Evolutionary conservation across 2,888 invertebrate species (phyloP).

Genomic region (Erannis defoliaria): DNA sequence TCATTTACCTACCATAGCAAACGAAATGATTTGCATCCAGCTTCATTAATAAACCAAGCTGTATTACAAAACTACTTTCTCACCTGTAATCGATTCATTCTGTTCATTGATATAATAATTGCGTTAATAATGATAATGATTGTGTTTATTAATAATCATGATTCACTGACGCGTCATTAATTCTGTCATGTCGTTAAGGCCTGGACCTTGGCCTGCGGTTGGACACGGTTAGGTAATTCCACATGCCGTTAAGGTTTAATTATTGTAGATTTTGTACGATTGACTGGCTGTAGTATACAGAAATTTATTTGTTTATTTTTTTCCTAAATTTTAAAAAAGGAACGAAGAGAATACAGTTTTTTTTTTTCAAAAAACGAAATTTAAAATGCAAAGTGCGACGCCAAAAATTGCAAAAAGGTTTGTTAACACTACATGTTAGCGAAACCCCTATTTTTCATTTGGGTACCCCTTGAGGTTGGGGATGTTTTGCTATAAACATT

Average conservation of each 20-base stretch:
- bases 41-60: slow-evolving; percentile 9
- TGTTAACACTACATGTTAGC: no score
- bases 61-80: slow-evolving; percentile 34
- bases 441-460: no score
- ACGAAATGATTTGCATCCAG: slow-evolving; percentile 25
- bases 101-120: slow-evolving; percentile 49
- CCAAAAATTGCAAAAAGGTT: no score
- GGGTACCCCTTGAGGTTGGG: no score
- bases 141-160: slow-evolving; percentile 49
- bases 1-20: slow-evolving; percentile 21
- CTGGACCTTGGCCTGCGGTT: slow-evolving; percentile 41
- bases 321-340: no score
- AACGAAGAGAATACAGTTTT: no score
- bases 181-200: slow-evolving; percentile 48
- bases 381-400: no score
- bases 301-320: background rate
- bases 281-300: background rate
- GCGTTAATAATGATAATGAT: slow-evolving; percentile 42
- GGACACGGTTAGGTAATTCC: slow-evolving; percentile 23
- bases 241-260: slow-evolving; percentile 19
- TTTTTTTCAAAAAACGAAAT: no score
- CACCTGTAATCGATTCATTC: slow-evolving; percentile 43
- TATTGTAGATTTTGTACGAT: background rate
- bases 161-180: slow-evolving; percentile 55
- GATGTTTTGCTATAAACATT: no score